Base-by-base conservation (phyloP, 2,888 invertebrate species). In the Lysandra bellargus region DNA sequence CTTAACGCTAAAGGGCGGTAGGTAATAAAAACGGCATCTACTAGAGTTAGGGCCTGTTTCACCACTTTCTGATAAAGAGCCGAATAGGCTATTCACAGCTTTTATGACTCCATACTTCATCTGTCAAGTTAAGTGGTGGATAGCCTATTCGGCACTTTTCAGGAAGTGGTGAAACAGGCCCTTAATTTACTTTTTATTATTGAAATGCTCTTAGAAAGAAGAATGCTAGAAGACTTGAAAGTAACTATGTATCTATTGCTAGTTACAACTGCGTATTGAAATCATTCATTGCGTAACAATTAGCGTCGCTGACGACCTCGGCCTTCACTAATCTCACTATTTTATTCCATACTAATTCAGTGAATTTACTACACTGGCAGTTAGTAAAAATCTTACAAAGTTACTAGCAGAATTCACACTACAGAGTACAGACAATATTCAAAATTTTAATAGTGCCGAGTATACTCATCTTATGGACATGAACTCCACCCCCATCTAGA, bases 231-330 rank as follows among this genome's bases (percentile, higher is more conserved):
- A 57, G 17, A 57, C 17, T 57, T 57, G 17, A 57, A 57, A 57
- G 17, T 17, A 17, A 57, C 57, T 17, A 57, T 53, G 3, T 17
- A 17, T 57, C 57, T 57, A 17, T 57, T 57, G 17, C 57, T 17
- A 57, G 57, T 57, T 14, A 17, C 14, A 57, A 57, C 17, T 57
- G 57, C 14, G 57, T 57, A 64, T 64, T 23, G 9, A 64, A 64
- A 64, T 64, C 9, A 30, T 30, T 12, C 30, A 64, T 64, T 64
- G 64, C 64, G 64, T 64, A 64, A 64, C 30, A 23, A 61, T 61
- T 64, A 64, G 64, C 64, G n/a, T 61, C 23, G 64, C 64, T 6
- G 9, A 64, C 30, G 30, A 64, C 64, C 64, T 64, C 64, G 64
- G 30, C 64, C 64, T 64, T 64, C 30, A 64, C 30, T 12, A 64